Evolutionary conservation across 2,888 invertebrate genomes (phyloP).

Genomic region (Dynastes maya): DNA sequence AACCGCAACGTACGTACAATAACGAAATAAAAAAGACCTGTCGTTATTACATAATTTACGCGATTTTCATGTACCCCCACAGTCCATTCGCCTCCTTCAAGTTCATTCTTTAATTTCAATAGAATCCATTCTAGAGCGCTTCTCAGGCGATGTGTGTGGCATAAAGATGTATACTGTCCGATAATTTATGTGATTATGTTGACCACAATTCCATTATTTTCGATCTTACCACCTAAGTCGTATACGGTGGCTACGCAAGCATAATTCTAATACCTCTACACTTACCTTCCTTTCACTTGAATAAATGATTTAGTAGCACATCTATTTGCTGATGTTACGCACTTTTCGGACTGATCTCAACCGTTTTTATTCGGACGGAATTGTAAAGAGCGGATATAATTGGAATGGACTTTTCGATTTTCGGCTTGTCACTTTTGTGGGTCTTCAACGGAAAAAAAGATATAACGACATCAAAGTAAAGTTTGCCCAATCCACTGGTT

Average conservation of each 20-base stretch:
- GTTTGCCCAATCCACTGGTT: not conserved
- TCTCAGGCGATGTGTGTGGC: conserved; percentile 28
- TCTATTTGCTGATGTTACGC: not conserved
- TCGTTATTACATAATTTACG: conserved; percentile 42
- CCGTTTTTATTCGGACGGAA: not conserved
- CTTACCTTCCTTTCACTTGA: conserved; percentile 7
- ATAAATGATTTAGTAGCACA: conserved; percentile 22
- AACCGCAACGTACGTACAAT: not conserved
- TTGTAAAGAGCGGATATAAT: conserved; percentile 18
- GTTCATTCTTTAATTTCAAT: conserved; percentile 30
- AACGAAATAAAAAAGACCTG: conserved; percentile 26
- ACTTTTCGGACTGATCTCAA: conserved; percentile 5
- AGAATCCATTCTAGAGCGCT: not conserved
- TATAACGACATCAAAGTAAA: conserved; percentile 3
- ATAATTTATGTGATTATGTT: conserved; percentile 43
- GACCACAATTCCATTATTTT: conserved; percentile 43
- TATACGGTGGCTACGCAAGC: not conserved
- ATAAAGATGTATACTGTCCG: conserved; percentile 17
- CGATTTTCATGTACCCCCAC: conserved; percentile 32
- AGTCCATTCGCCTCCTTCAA: conserved; percentile 26
- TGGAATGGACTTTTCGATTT: not conserved
- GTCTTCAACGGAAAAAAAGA: not conserved
- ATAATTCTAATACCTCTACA: not conserved
- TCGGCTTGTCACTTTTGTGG: not conserved
- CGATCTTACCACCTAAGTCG: not conserved